A percentile compares a stretch with the other conserved stretches of the same genome.
phyloP scores from a whole-genome alignment of 92 coral and sea anemone species.

The Desmophyllum pertusum region DNA sequence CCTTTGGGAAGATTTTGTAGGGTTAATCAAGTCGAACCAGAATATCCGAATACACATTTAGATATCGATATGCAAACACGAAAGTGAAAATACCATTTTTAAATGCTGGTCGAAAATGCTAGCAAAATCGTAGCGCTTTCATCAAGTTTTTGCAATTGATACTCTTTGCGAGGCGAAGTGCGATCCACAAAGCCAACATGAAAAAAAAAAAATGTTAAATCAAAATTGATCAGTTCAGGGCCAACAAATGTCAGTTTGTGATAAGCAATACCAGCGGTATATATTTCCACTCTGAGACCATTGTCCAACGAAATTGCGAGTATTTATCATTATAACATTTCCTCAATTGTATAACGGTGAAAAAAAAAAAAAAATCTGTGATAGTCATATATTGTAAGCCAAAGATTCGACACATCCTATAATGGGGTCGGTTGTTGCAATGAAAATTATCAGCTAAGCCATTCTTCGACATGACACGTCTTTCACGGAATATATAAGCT shows the following conservation, averaged over 20 bases:
- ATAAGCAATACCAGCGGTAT: too few species aligned
- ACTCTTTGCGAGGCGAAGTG: too few species aligned
- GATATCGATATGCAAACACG: constrained; percentile 19
- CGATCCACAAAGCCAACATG: too few species aligned
- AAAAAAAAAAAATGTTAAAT: too few species aligned
- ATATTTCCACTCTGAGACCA: not conserved
- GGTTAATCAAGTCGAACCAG: constrained; percentile 16
- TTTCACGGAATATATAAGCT: not conserved
- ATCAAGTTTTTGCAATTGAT: too few species aligned
- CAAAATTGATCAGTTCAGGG: too few species aligned
- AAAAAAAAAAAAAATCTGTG: too few species aligned
- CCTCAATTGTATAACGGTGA: too few species aligned
- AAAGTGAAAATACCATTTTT: not conserved
- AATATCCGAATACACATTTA: not conserved
- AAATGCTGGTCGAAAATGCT: too few species aligned
- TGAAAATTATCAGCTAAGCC: not conserved
- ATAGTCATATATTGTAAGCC: too few species aligned
- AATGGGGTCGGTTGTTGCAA: not conserved
- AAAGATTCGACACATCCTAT: not conserved
- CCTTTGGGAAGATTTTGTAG: constrained; percentile 18
- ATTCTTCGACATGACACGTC: not conserved
- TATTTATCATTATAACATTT: not conserved
- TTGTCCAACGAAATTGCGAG: not conserved
- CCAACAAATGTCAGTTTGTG: too few species aligned
- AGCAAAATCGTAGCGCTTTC: too few species aligned